phyloP scores from a whole-genome alignment of 2,888 invertebrate genomes.

The Sphinx pinastri region DNA sequence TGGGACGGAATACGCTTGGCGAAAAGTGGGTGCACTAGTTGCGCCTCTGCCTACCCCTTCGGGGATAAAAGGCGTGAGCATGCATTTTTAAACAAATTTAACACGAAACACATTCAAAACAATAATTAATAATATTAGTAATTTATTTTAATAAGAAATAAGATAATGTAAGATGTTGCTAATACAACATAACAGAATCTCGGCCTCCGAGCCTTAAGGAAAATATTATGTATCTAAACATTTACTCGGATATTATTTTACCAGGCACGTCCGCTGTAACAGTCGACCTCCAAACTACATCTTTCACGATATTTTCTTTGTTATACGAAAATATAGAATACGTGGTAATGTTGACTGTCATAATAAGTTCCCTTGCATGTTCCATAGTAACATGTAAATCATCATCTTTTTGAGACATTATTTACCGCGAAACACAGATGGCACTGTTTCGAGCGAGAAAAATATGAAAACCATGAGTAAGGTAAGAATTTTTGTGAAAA shows the following conservation, averaged over 20 bases:
- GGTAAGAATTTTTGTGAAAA: slow-evolving; percentile 49
- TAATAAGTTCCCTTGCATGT: not conserved
- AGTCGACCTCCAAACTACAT: slow-evolving; percentile 18
- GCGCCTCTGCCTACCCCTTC: no score
- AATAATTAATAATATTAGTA: no score
- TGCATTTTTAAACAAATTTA: no score
- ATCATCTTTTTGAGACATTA: not conserved
- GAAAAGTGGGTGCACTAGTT: no score
- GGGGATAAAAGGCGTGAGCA: no score
- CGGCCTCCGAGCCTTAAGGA: slow-evolving; percentile 2
- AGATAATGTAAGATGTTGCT: not conserved
- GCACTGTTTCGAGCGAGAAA: slow-evolving; percentile 26
- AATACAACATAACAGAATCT: slow-evolving; percentile 1
- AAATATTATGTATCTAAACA: slow-evolving; percentile 19
- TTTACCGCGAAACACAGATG: not conserved
- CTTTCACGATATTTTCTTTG: slow-evolving; percentile 18
- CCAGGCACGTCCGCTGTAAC: slow-evolving; percentile 15
- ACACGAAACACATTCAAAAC: no score
- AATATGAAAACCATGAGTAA: slow-evolving; percentile 35
- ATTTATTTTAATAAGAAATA: no score
- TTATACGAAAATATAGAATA: slow-evolving; percentile 18
- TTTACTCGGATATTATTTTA: slow-evolving; percentile 13
- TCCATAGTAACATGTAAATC: not conserved
- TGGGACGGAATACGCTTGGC: no score
- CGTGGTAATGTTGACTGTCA: not conserved